Base-by-base conservation (phyloP, 2,888 invertebrate species). In the Brenthis ino region DNA sequence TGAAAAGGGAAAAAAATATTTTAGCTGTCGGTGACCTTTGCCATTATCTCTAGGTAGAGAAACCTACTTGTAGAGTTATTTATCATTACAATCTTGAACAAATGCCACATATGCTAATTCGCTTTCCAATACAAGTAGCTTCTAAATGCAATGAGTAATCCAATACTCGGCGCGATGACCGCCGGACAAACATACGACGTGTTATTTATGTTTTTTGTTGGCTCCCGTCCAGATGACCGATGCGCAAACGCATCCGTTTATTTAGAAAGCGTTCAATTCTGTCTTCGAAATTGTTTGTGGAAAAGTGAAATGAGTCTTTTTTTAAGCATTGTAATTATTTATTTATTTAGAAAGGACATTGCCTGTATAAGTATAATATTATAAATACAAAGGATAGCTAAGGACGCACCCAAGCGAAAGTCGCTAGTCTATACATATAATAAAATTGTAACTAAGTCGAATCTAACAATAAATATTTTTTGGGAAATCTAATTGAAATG, bases 141-240 rank as follows among this genome's bases (percentile, higher is more conserved):
- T 2, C 53, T 56, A 51, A 11, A 63, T 57, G 63, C 64, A 69
- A 54, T 78, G 77, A 78, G 75, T 78, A 78, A 78, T 72, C 69
- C 76, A 71, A 67, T 43, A 43, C 37, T 75, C 73, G 74, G 75
- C 55, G 69, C 77, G 77, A 66, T 78, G 79, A 77, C 79, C 77
- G 63, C 61, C 69, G 77, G 73, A 74, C 74, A 71, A 68, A 75
- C 76, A 69, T 70, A 75, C 77, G 70, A 70, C 65, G 71, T 70
- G 60, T 72, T 75, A 74, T 75, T 73, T 72, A 72, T 71, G 72
- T 70, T 72, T 74, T 71, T 74, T 67, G 65, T 71, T 76, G 76
- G 76, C 75, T 65, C 69, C 57, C 20, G 50, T 70, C 77, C 76
- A 77, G 74, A 65, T 75, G 74, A 76, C 74, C 74, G 74, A 57